Evolutionary conservation across 2,113 vertebrate species (phyloP).

Genomic region (Campylorhamphus procurvoides): DNA sequence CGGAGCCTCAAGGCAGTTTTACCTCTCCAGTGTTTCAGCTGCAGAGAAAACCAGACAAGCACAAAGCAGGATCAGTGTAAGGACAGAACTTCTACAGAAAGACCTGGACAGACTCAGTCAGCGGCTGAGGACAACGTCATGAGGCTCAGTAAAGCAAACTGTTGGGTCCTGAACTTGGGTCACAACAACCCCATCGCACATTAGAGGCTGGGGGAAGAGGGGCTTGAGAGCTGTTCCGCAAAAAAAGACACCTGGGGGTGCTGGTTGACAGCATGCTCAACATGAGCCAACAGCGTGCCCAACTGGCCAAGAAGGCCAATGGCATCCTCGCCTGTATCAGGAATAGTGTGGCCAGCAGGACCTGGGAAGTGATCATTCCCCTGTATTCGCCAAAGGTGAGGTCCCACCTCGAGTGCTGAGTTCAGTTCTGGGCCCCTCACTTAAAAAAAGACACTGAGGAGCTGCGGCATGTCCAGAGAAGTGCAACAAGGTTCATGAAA

Average conservation of each 20-base stretch:
- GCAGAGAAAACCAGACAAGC: background rate
- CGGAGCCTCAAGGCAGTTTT: accelerated
- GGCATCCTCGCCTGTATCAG: accelerated
- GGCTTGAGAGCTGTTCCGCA: accelerated
- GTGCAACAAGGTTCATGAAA: background rate
- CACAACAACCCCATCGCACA: background rate
- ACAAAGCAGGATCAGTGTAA: background rate
- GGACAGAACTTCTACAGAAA: background rate
- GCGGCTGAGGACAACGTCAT: accelerated
- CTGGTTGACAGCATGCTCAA: accelerated
- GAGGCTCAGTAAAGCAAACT: background rate
- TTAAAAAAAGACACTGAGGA: background rate
- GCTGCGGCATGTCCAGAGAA: background rate
- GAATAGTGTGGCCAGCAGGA: accelerated
- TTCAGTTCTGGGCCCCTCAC: background rate
- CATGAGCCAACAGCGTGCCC: background rate
- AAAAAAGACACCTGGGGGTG: accelerated
- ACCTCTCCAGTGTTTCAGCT: background rate
- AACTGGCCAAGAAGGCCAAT: background rate
- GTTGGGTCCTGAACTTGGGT: background rate
- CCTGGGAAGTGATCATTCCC: background rate
- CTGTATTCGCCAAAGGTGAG: accelerated
- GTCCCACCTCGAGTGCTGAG: background rate
- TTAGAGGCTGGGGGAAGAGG: background rate
- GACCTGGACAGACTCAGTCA: too few species aligned